Evolutionary conservation across 2,113 vertebrate genomes (phyloP), one percentile per base, ranked within the genome.

Genomic region (Tetrax tetrax): DNA sequence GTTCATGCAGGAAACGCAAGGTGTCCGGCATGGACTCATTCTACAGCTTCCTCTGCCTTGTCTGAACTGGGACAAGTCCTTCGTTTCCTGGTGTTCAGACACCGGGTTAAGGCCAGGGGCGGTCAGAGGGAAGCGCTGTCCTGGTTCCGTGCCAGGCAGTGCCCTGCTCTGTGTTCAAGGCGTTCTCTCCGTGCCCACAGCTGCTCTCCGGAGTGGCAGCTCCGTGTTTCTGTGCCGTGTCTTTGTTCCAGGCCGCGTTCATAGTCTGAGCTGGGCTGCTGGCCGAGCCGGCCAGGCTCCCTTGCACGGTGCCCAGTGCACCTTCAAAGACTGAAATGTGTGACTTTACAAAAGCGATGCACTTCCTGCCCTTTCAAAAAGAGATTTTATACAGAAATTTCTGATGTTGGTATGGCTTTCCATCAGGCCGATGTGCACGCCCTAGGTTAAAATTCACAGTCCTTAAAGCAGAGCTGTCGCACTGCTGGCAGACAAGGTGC

Each of bases 181-280:
- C 1, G 0, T 28, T 14, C 1, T 10, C n/a, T 38, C n/a, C 33
- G 20, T 25, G 1, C 60, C 37, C 21, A 2, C 24, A 57, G 59
- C 24, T 5, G 33, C 16, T 0, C 25, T 51, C 2, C 0, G 22
- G 53, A 56, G 16, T 6, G 28, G 7, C 8, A 21, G 45, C 35
- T 51, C 18, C 2, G 5, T 6, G 1, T 2, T 12, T 53, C 22
- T 48, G 45, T 47, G 68, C 51, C 4, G 0, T 29, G 45, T 23
- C 14, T 20, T 15, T 59, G 23, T n/a, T 24, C 3, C 0, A 2
- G 1, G 2, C 12, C 10, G 1, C 0, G 9, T 14, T 56, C 29
- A 2, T 19, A 4, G 1, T 4, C 7, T 2, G 48, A 24, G 37
- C 59, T 11, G 35, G 41, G 35, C 14, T 7, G 9, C 2, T 31